Percentiles rank a stretch among this genome's conserved stretches.
Evolutionary conservation across 2,888 invertebrate genomes (phyloP).

Genomic region (Caenorhabditis panamensis): DNA sequence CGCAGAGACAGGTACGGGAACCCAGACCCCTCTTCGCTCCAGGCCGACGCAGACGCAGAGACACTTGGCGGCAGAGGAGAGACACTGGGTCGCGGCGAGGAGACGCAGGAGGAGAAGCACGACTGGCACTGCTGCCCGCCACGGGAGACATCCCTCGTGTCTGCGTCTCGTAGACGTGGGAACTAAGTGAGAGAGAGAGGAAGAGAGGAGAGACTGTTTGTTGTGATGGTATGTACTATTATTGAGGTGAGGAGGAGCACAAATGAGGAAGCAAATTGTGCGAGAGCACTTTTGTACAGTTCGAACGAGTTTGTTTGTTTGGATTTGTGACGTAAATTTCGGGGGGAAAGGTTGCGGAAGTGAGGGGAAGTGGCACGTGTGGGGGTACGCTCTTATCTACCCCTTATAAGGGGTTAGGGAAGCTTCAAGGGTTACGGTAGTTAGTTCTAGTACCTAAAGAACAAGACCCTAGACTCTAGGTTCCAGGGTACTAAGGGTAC

Average conservation of each 20-base stretch:
- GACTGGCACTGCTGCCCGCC: slow-evolving; percentile 45
- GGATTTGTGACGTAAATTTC: slow-evolving; percentile 40
- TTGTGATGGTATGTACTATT: slow-evolving; percentile 44
- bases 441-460: no score
- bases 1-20: slow-evolving; percentile 64
- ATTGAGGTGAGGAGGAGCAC: slow-evolving; percentile 35
- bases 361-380: background rate
- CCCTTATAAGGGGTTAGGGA: no score
- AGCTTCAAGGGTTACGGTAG: no score
- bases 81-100: background rate
- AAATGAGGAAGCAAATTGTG: slow-evolving; percentile 31
- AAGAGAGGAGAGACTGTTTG: background rate
- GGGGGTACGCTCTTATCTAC: no score
- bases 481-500: background rate
- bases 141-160: background rate
- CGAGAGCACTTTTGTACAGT: slow-evolving; percentile 45
- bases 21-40: slow-evolving; percentile 18
- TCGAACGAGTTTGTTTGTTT: slow-evolving; percentile 26
- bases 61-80: background rate
- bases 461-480: background rate
- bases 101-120: slow-evolving; percentile 46
- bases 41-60: slow-evolving; percentile 14
- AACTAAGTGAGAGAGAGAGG: no score
- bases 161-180: slow-evolving; percentile 10
- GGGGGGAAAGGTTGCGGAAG: slow-evolving; percentile 17